Evolutionary conservation across 2,888 invertebrate genomes (phyloP).

Genomic region (Rhagium mordax): DNA sequence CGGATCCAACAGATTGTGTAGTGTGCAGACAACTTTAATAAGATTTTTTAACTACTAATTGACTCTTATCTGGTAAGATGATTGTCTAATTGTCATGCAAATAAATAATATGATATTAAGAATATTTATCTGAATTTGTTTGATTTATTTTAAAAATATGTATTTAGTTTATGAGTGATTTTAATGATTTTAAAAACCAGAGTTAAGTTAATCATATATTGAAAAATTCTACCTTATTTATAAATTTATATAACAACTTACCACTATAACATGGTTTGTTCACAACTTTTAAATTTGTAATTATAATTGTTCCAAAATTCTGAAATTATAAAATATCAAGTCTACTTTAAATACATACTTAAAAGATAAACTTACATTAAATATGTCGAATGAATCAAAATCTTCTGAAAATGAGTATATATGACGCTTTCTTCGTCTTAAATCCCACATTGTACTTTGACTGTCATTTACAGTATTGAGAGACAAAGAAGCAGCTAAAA

Average conservation of each 20-base stretch:
- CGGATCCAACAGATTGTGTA: too few relatives aligned
- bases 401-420: conserved; percentile 61
- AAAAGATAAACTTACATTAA: conserved; percentile 59
- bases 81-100: too few relatives aligned
- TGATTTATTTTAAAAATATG: too few relatives aligned
- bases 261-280: conserved; percentile 71
- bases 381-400: conserved; percentile 64
- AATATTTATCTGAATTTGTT: too few relatives aligned
- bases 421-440: conserved; percentile 56
- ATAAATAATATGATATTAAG: too few relatives aligned
- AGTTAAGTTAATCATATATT: too few relatives aligned
- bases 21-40: too few relatives aligned
- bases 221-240: not conserved
- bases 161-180: too few relatives aligned
- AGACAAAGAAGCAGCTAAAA: conserved; percentile 16
- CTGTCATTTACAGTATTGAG: not conserved
- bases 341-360: not conserved
- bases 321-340: conserved; percentile 53
- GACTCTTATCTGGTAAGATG: too few relatives aligned
- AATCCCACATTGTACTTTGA: conserved; percentile 42
- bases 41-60: too few relatives aligned
- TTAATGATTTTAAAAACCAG: too few relatives aligned
- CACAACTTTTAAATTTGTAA: conserved; percentile 73
- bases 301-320: conserved; percentile 72
- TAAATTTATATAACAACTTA: conserved; percentile 37